Base-by-base conservation (phyloP, 2,888 invertebrate genomes). In the Cerceris rybyensis region DNA sequence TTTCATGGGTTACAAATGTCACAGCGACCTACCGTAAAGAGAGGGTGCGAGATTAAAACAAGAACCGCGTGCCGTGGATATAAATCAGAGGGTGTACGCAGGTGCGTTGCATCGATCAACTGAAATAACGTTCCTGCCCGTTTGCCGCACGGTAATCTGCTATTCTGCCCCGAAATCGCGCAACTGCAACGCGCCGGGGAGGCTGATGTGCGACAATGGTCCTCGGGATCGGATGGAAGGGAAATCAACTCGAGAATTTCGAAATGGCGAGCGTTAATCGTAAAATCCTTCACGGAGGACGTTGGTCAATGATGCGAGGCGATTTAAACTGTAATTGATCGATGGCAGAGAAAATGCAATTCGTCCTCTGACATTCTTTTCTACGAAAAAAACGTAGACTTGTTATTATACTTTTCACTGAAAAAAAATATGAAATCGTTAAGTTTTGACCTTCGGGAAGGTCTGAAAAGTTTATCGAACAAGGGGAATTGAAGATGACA, bases 61-160 rank as follows among this genome's bases (percentile, higher is more conserved):
- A 43, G 28, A 28, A 65, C 70, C 69, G 73, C 60, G 77, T 65
- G 65, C 68, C 61, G 57, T 50, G 67, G 75, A 61, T 83, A 85
- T 85, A 85, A 85, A 85, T 85, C 85, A 83, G 80, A 43, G 66
- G 61, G 76, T 28, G 28, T 71, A 82, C 83, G 83, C 85, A 85
- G 85, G 85, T 85, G 85, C 82, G 70, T 80, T 78, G 75, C 83
- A 85, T 85, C 85, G 85, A 85, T 85, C 85, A 82, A 73, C 65
- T 76, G 78, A 83, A 85, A 85, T 83, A 82, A 85, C 83, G 75
- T 42, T 41, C 54, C 39, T 8, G 55, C 39, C 55, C 43, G 70
- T 64, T 14, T 28, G 52, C 60, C 55, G 54, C 52, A 49, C 50
- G 49, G 58, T 81, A 65, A 80, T 78, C 75, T 71, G 70, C 39